A percentile compares a stretch with the other conserved stretches of the same genome.
phyloP scores from a whole-genome alignment of 2,797 vertebrate species.

The Manis javanica region DNA sequence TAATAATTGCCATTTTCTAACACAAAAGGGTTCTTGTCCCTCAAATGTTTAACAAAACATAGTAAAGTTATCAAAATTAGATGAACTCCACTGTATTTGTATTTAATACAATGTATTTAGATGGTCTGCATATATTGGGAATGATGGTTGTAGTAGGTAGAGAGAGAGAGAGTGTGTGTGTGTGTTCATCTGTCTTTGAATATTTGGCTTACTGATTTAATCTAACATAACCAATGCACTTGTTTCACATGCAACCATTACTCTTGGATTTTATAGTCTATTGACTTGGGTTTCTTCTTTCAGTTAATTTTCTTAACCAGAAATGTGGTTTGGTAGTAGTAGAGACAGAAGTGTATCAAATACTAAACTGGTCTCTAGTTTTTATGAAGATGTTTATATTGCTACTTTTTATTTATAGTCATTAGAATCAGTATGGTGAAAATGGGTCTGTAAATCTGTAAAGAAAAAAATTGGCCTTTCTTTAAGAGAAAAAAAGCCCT shows the following conservation, averaged over 20 bases:
- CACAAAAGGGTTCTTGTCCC: constrained; percentile 57
- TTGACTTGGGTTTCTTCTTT: constrained; percentile 23
- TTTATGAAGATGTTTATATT: constrained; percentile 23
- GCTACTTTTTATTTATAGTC: background rate
- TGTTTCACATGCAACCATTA: background rate
- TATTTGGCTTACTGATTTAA: background rate
- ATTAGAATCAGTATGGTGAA: background rate
- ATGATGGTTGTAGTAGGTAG: background rate
- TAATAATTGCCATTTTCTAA: constrained; percentile 69
- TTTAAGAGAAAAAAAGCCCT: background rate
- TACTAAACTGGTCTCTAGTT: background rate
- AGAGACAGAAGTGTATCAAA: background rate
- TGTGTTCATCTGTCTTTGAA: background rate
- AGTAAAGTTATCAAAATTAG: constrained; percentile 66
- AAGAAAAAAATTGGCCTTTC: constrained; percentile 20
- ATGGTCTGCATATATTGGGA: background rate
- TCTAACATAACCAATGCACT: background rate
- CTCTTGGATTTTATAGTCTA: constrained; percentile 17
- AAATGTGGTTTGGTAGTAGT: constrained; percentile 14
- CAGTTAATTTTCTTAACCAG: constrained; percentile 46
- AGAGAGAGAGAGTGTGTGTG: background rate
- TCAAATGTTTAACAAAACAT: constrained; percentile 72
- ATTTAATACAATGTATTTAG: constrained; percentile 31
- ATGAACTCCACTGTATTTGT: constrained; percentile 37
- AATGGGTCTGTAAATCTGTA: constrained; percentile 19